Conservation (phyloP, 1,140 invertebrate species). For the Epicauta chinensis region DNA sequence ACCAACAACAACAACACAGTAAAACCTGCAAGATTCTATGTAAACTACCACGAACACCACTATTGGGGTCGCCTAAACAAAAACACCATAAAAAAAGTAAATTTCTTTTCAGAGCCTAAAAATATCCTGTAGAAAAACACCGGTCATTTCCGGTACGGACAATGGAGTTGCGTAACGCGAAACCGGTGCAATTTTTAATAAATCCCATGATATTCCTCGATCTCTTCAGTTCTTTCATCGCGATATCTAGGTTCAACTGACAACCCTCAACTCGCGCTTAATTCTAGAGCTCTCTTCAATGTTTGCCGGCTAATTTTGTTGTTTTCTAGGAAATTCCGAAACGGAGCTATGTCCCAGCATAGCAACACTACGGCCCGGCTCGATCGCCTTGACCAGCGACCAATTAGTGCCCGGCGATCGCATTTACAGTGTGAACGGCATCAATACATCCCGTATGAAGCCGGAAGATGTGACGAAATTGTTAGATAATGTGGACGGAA, state of each 20-base stretch:
- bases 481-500: slow-evolving; percentile 65
- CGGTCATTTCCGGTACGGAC: too few relatives aligned
- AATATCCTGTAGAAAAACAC: too few relatives aligned
- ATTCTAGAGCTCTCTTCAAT: too few relatives aligned
- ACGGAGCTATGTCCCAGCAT: slow-evolving; percentile 50
- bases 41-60: slow-evolving; percentile 30
- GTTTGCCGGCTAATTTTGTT: too few relatives aligned
- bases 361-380: slow-evolving; percentile 52
- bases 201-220: too few relatives aligned
- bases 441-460: slow-evolving; percentile 64
- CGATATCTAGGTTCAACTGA: too few relatives aligned
- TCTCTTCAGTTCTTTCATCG: too few relatives aligned
- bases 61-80: slow-evolving; percentile 28
- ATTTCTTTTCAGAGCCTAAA: too few relatives aligned
- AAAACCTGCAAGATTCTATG: slow-evolving; percentile 3
- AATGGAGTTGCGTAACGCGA: too few relatives aligned
- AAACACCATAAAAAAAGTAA: slow-evolving; percentile 29
- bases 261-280: too few relatives aligned
- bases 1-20: not conserved
- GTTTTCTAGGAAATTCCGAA: slow-evolving; percentile 51
- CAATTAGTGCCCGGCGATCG: slow-evolving; percentile 66
- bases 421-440: slow-evolving; percentile 75
- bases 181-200: too few relatives aligned
- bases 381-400: slow-evolving; percentile 54
- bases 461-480: slow-evolving; percentile 74